These are phyloP conservation scores for Squalus acanthias DNA, from an alignment of 2,797 vertebrate species.

Conservation along the genomic window DNA sequence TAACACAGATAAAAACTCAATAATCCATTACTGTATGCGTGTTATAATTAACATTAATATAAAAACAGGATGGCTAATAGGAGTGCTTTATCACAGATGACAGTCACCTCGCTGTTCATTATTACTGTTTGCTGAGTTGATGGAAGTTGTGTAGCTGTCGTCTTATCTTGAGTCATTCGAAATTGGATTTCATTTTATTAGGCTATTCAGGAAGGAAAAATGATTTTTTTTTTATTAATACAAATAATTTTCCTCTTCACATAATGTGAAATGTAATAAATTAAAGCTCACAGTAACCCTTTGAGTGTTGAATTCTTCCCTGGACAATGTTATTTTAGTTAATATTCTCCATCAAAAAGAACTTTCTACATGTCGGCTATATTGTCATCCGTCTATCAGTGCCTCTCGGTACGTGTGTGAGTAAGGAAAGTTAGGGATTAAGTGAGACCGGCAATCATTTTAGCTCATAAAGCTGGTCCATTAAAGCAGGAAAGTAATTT, in stretches of 20 bases:
- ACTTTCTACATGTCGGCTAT: not conserved
- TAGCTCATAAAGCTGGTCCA: not conserved
- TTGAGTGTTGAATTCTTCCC: constrained; percentile 23
- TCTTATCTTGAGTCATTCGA: constrained; percentile 79
- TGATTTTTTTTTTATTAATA: constrained; percentile 44
- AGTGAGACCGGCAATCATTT: not conserved
- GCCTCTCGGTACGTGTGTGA: not conserved
- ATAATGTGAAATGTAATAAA: constrained; percentile 45
- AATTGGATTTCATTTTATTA: constrained; percentile 95
- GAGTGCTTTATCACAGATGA: constrained; percentile 82
- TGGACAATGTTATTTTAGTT: not conserved
- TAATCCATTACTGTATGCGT: constrained; percentile 68
- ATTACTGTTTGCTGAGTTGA: constrained; percentile 95
- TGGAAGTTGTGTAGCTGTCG: constrained; percentile 58
- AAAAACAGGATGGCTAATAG: constrained; percentile 70
- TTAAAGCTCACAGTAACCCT: constrained; percentile 19
- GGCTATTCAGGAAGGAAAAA: constrained; percentile 76
- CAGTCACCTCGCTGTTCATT: constrained; percentile 84
- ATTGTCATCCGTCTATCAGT: not conserved
- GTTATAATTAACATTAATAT: constrained; percentile 94
- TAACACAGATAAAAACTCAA: constrained; percentile 85
- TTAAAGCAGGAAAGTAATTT: not conserved
- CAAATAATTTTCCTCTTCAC: constrained; percentile 80
- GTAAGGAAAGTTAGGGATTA: not conserved
- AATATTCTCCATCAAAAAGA: constrained; percentile 27